A percentile compares a stretch with the other conserved stretches of the same genome.
phyloP scores from a whole-genome alignment of 2,797 vertebrate species.

The Amblyraja radiata region DNA sequence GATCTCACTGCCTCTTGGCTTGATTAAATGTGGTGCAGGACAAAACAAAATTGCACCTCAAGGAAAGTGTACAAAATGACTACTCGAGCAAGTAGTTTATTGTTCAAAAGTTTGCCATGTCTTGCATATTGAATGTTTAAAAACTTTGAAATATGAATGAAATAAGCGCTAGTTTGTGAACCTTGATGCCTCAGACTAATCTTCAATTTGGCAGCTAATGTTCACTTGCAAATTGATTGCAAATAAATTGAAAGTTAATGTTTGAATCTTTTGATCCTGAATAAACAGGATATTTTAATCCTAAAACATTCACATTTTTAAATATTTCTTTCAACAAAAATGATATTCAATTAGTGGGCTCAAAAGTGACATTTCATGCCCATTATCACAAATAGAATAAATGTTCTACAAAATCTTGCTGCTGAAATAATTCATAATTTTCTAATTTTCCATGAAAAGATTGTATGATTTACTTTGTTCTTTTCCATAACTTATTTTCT shows the following conservation, averaged over 20 bases:
- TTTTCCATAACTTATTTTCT: not conserved
- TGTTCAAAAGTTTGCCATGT: not conserved
- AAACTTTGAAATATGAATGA: too few species aligned
- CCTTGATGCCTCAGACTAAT: not conserved
- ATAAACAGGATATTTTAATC: not conserved
- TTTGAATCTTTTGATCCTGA: not conserved
- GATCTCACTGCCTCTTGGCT: not conserved
- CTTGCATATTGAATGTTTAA: not conserved
- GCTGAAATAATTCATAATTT: not conserved
- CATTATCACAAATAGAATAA: not conserved
- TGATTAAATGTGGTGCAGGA: not conserved
- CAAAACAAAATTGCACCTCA: not conserved
- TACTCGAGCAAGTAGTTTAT: not conserved
- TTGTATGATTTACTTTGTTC: not conserved
- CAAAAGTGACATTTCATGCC: not conserved
- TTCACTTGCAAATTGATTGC: not conserved
- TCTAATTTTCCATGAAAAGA: not conserved
- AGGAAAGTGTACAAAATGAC: not conserved
- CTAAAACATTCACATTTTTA: not conserved
- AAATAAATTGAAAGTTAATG: not conserved
- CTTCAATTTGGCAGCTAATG: not conserved
- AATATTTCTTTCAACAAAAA: not conserved
- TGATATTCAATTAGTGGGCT: not conserved
- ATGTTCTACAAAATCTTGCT: not conserved
- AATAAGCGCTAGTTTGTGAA: not conserved